phyloP scores from a whole-genome alignment of 1,140 invertebrate species.

The Magallana angulata region DNA sequence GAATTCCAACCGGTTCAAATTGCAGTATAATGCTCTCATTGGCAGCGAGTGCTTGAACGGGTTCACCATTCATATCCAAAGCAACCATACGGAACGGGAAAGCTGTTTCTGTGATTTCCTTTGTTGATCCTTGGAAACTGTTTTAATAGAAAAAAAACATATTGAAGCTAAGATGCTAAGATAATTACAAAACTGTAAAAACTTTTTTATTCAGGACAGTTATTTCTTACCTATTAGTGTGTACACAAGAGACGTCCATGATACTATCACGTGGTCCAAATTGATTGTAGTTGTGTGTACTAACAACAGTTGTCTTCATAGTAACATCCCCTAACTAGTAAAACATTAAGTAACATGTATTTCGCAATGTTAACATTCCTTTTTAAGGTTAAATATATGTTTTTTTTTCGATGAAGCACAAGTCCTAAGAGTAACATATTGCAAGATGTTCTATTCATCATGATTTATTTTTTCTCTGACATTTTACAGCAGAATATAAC shows the following conservation, averaged over 20 bases:
- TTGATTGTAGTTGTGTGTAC: constrained; percentile 14
- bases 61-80: neutral
- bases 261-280: constrained; percentile 19
- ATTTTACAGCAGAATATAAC: too few species aligned
- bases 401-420: too few species aligned
- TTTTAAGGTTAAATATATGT: too few species aligned
- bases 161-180: too few species aligned
- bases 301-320: neutral
- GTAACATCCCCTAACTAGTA: constrained; percentile 2
- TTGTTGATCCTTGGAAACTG: neutral
- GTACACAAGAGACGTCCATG: neutral
- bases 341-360: neutral
- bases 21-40: constrained; percentile 24
- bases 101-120: neutral
- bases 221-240: neutral
- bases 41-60: constrained; percentile 17
- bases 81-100: constrained; percentile 15
- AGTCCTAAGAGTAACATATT: too few species aligned
- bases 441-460: too few species aligned
- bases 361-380: too few species aligned
- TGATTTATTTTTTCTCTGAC: too few species aligned
- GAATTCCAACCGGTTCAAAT: neutral
- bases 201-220: too few species aligned
- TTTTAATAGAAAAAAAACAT: too few species aligned
- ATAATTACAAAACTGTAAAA: too few species aligned